phyloP scores from a whole-genome alignment of 2,888 invertebrate species.

The Cataglyphis rosenhaueri region DNA sequence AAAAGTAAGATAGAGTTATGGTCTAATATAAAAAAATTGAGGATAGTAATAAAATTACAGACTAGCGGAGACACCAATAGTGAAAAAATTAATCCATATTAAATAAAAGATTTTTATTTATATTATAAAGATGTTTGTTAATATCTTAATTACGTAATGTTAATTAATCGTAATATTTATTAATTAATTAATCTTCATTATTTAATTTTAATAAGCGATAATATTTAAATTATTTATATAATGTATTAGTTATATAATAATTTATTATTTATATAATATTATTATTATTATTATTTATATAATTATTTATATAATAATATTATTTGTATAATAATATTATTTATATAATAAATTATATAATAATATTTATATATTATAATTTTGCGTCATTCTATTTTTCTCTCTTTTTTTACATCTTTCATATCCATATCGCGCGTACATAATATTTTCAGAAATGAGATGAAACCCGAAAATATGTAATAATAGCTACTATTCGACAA shows the following conservation, averaged over 20 bases:
- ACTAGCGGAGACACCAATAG: no score
- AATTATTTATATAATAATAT: no score
- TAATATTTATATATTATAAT: neutral
- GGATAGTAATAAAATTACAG: no score
- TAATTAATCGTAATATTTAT: neutral
- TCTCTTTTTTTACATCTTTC: neutral
- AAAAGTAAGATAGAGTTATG: no score
- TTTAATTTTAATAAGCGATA: neutral
- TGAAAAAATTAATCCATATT: no score
- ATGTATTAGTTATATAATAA: no score
- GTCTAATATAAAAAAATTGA: no score
- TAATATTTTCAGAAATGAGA: neutral
- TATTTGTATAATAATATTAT: no score
- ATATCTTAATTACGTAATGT: neutral
- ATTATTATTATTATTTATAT: no score
- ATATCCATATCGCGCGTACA: neutral
- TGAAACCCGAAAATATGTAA: neutral
- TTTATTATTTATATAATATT: neutral
- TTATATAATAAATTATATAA: no score
- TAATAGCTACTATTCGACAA: neutral
- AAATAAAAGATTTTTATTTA: no score
- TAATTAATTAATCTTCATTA: neutral
- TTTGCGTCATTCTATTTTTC: neutral
- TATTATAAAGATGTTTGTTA: neutral
- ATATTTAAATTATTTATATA: no score